A percentile compares a stretch with the other conserved stretches of the same genome.
phyloP scores from a whole-genome alignment of 2,113 vertebrate genomes.

The Macroglossus sobrinus region DNA sequence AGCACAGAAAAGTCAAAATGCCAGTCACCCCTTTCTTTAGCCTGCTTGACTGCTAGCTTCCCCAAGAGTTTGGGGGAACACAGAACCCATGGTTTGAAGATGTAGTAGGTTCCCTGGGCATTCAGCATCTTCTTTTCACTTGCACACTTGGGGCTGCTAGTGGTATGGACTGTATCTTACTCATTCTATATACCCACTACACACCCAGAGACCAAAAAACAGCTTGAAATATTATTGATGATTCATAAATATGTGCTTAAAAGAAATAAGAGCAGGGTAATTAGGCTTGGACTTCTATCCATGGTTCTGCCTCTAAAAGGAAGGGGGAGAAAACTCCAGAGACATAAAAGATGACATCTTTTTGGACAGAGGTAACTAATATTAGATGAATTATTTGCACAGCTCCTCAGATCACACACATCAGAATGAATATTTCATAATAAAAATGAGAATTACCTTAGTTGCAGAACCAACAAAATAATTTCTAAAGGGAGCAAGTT shows the following conservation, averaged over 20 bases:
- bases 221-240: no score
- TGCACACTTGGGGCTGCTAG: not conserved
- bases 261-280: not conserved
- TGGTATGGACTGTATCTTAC: accelerated
- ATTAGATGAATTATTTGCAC: not conserved
- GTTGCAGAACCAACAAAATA: not conserved
- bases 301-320: not conserved
- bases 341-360: not conserved
- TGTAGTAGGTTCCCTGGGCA: accelerated
- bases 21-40: not conserved
- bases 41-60: not conserved
- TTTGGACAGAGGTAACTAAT: not conserved
- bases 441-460: not conserved
- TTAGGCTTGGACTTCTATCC: accelerated
- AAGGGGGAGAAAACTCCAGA: not conserved
- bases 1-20: no score
- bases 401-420: not conserved
- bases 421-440: not conserved
- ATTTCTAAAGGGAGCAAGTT: not conserved
- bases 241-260: not conserved
- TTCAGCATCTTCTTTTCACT: not conserved
- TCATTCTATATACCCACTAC: not conserved
- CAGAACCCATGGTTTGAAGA: not conserved
- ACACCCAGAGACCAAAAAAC: not conserved
- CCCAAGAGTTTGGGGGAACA: not conserved